These are phyloP conservation scores for Atherinomorus stipes DNA, from an alignment of 2,113 vertebrate species.

Conservation along the genomic window DNA sequence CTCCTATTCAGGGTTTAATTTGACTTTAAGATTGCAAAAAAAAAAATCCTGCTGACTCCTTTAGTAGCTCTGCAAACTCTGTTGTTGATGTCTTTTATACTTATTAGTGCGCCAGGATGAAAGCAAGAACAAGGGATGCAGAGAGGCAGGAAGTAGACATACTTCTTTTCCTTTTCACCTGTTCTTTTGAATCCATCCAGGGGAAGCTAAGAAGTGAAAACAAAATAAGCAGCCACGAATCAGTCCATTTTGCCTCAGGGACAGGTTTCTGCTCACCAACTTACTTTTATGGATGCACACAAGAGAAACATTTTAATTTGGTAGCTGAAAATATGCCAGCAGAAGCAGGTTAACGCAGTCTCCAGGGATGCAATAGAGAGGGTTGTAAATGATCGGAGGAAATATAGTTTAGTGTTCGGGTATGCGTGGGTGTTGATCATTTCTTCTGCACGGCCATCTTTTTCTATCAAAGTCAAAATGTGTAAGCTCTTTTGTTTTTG, in stretches of 20 bases:
- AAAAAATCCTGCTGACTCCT: slow-evolving; percentile 9
- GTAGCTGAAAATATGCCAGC: slow-evolving; percentile 44
- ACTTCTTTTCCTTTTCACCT: neutral
- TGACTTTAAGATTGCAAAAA: slow-evolving; percentile 25
- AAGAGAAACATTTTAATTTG: slow-evolving; percentile 61
- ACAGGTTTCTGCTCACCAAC: slow-evolving; percentile 35
- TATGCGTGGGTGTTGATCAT: neutral
- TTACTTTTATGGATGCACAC: slow-evolving; percentile 20
- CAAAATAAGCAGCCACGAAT: slow-evolving; percentile 51
- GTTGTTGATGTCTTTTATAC: neutral
- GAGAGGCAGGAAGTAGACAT: neutral
- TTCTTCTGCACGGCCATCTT: neutral
- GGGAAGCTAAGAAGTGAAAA: slow-evolving; percentile 33
- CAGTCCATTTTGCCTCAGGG: slow-evolving; percentile 49
- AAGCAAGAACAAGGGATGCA: neutral
- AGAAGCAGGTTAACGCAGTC: slow-evolving; percentile 28
- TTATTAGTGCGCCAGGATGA: neutral
- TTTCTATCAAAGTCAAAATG: neutral
- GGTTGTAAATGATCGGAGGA: slow-evolving; percentile 31
- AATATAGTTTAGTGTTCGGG: slow-evolving; percentile 11
- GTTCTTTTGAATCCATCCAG: slow-evolving; percentile 41
- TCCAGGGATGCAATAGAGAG: slow-evolving; percentile 11
- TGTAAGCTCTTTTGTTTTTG: neutral
- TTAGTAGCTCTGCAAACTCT: neutral
- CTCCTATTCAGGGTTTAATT: slow-evolving; percentile 9